Conservation (phyloP, 2,888 invertebrate species). For the Hydrotaea diabolus region DNA sequence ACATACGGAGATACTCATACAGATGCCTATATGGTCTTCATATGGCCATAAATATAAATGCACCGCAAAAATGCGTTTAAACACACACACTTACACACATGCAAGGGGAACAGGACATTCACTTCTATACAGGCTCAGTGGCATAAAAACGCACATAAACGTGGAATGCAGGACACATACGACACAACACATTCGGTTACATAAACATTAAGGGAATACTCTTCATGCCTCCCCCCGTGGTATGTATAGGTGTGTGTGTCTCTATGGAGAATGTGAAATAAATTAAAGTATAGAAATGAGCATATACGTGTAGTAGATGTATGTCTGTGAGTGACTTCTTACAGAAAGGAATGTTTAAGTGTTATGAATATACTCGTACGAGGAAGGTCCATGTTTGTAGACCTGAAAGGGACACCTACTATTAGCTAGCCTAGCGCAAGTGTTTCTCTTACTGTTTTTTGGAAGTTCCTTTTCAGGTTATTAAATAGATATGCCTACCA, state of each 20-base stretch:
- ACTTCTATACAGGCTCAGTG: not conserved
- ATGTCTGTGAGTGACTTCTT: not conserved
- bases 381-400: too few relatives aligned
- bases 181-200: slow-evolving; percentile 49
- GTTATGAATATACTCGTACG: too few relatives aligned
- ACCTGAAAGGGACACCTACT: too few relatives aligned
- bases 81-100: slow-evolving; percentile 1
- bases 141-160: not conserved
- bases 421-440: too few relatives aligned
- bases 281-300: too few relatives aligned
- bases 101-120: not conserved
- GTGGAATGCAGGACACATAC: slow-evolving; percentile 30
- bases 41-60: slow-evolving; percentile 37
- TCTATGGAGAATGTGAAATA: not conserved
- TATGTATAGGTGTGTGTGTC: not conserved
- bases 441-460: too few relatives aligned
- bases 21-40: not conserved
- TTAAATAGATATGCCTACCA: too few relatives aligned
- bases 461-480: too few relatives aligned
- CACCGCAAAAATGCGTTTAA: slow-evolving; percentile 55
- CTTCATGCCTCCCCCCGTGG: not conserved
- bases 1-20: not conserved
- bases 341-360: too few relatives aligned
- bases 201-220: slow-evolving; percentile 37
- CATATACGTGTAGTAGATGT: not conserved